phyloP scores from a whole-genome alignment of 2,113 vertebrate genomes.

The Larimichthys crocea region DNA sequence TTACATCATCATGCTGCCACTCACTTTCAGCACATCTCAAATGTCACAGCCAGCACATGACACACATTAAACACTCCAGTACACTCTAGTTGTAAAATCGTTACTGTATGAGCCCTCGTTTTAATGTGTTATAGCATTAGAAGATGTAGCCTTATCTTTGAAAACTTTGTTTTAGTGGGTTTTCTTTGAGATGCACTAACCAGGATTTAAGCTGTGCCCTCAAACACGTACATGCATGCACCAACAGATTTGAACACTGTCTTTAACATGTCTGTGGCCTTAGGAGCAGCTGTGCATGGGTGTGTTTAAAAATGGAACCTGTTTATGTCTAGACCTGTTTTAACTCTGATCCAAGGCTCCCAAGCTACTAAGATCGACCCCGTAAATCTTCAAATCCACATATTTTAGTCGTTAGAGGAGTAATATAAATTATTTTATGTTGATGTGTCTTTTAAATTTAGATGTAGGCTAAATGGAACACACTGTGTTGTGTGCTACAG shows the following conservation, averaged over 20 bases:
- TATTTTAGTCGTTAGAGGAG: neutral
- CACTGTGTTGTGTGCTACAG: constrained; percentile 8
- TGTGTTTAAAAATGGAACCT: constrained; percentile 35
- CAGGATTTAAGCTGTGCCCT: neutral
- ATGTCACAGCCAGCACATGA: constrained; percentile 39
- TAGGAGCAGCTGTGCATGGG: constrained; percentile 13
- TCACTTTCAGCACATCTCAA: constrained; percentile 15
- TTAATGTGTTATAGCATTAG: neutral
- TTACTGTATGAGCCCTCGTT: neutral
- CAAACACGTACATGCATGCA: neutral
- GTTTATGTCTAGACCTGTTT: constrained; percentile 11
- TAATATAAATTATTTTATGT: neutral
- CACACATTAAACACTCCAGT: neutral
- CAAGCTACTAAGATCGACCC: neutral
- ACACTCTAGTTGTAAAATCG: neutral
- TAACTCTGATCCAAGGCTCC: neutral
- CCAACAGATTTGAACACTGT: neutral
- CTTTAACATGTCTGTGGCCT: neutral
- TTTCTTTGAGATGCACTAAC: neutral
- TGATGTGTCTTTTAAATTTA: constrained; percentile 4
- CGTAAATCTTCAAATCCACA: neutral
- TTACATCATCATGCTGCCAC: constrained; percentile 24
- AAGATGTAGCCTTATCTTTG: neutral
- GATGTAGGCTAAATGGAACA: constrained; percentile 3
- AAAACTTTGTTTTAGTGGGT: neutral